Evolutionary conservation across 2,113 vertebrate genomes (phyloP).

Genomic region (Muntiacus reevesi): DNA sequence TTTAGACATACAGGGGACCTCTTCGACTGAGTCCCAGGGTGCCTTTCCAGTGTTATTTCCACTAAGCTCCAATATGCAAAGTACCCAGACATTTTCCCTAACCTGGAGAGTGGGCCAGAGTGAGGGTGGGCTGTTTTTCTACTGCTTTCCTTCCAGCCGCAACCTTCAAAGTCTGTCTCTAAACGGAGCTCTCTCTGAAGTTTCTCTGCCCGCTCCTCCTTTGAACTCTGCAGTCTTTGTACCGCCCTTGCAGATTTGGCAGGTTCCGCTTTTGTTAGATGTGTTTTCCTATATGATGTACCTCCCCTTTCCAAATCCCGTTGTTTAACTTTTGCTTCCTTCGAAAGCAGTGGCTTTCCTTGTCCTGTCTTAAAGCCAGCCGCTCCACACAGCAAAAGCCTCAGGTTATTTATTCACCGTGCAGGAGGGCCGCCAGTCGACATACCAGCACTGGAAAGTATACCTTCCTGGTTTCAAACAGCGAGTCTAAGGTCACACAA

Average conservation of each 20-base stretch:
- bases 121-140: background rate
- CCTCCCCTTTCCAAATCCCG: background rate
- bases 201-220: background rate
- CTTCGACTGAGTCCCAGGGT: background rate
- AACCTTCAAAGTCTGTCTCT: background rate
- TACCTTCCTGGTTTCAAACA: background rate
- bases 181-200: background rate
- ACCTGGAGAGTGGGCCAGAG: background rate
- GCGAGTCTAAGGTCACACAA: background rate
- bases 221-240: background rate
- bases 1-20: background rate
- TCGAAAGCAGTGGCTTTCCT: background rate
- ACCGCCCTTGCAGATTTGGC: background rate
- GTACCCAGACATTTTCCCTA: background rate
- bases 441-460: background rate
- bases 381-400: background rate
- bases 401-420: background rate
- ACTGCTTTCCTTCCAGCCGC: background rate
- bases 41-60: background rate
- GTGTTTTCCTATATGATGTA: background rate
- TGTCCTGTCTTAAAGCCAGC: background rate
- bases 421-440: background rate
- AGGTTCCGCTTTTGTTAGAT: background rate
- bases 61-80: background rate
- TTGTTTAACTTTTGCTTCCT: background rate